Evolutionary conservation across 2,797 vertebrate species (phyloP).

Genomic region (Danio albolineatus): DNA sequence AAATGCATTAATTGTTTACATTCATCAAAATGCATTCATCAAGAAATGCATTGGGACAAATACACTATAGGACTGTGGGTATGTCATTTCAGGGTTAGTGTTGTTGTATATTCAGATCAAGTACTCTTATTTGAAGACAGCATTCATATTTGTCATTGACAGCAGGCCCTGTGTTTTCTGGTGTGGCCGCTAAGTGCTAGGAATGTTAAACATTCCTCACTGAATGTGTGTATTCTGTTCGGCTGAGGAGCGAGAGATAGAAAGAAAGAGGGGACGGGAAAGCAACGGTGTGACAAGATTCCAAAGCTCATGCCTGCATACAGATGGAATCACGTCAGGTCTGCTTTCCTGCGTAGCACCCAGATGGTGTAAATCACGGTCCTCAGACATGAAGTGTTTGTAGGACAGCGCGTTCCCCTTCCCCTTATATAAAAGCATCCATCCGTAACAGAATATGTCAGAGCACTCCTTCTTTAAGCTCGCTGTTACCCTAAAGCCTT

Average conservation of each 20-base stretch:
- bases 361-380: conserved; percentile 67
- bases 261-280: neutral
- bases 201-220: conserved; percentile 40
- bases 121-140: neutral
- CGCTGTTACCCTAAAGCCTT: neutral
- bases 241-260: neutral
- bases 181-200: conserved; percentile 28
- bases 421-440: conserved; percentile 47
- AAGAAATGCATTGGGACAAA: no score
- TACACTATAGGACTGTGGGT: neutral
- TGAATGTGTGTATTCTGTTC: conserved; percentile 43
- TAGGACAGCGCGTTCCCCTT: conserved; percentile 39
- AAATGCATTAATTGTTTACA: no score
- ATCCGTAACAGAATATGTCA: conserved; percentile 18
- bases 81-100: neutral
- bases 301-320: conserved; percentile 46
- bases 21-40: no score
- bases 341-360: conserved; percentile 49
- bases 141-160: conserved; percentile 8
- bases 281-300: conserved; percentile 3
- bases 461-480: conserved; percentile 11
- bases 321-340: conserved; percentile 56
- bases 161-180: conserved; percentile 28
- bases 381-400: conserved; percentile 46
- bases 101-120: neutral